A percentile compares a stretch with the other conserved stretches of the same genome.
Conservation (phyloP, 1,140 invertebrate genomes). For the Drosophila virilis region DNA sequence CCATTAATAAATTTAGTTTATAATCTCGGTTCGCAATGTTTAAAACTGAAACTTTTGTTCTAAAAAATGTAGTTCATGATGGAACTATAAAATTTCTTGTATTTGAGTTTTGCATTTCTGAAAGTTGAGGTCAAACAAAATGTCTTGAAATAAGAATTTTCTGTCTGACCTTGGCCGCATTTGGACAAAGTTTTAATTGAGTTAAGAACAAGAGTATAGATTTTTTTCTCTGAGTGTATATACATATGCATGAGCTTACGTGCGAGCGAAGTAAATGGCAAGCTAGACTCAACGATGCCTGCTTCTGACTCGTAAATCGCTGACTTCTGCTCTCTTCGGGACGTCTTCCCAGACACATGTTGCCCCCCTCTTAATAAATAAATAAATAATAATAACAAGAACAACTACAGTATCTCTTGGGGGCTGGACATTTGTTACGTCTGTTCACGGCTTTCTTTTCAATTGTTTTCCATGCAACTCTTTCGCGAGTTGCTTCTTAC, state of each 20-base stretch:
- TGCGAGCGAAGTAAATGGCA: neutral
- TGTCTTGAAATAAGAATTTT: too few relatives aligned
- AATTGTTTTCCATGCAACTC: conserved; percentile 51
- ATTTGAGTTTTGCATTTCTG: too few relatives aligned
- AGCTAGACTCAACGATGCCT: neutral
- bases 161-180: neutral
- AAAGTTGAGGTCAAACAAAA: too few relatives aligned
- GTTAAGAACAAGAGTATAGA: too few relatives aligned
- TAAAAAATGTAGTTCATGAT: too few relatives aligned
- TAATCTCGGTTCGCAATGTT: too few relatives aligned
- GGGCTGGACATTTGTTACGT: conserved; percentile 1
- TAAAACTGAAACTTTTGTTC: too few relatives aligned
- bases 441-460: conserved; percentile 51
- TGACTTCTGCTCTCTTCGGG: conserved; percentile 1
- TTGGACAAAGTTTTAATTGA: neutral
- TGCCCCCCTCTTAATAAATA: conserved; percentile 2
- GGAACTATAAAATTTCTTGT: too few relatives aligned
- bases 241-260: neutral
- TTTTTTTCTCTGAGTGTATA: neutral
- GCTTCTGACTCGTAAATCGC: neutral
- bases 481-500: conserved; percentile 23
- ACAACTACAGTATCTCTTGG: conserved; percentile 12
- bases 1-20: too few relatives aligned
- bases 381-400: conserved; percentile 24
- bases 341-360: neutral